These are phyloP conservation scores for Microtus ochrogaster DNA, from an alignment of 2,113 vertebrate species.

Conservation along the genomic window DNA sequence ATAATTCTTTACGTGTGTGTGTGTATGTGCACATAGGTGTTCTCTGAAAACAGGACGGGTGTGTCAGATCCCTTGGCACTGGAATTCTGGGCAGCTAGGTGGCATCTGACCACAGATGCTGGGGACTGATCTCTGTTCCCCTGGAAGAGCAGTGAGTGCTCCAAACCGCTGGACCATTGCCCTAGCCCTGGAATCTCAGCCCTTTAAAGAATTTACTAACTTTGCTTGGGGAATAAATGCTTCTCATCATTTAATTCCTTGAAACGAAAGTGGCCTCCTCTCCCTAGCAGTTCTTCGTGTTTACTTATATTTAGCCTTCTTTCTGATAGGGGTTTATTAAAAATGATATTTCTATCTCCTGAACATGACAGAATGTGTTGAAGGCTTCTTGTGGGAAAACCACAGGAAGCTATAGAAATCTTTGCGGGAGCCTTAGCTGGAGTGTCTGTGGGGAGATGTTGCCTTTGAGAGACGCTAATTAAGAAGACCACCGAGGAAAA, in stretches of 20 bases:
- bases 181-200: not conserved
- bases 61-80: not conserved
- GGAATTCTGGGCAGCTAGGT: not conserved
- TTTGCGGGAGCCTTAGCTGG: not conserved
- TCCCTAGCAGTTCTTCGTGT: conserved; percentile 13
- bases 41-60: not conserved
- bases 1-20: not conserved
- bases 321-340: conserved; percentile 50
- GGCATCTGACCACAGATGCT: not conserved
- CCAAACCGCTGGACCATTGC: no score
- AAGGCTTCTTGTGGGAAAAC: conserved; percentile 44
- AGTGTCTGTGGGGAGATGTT: conserved; percentile 38
- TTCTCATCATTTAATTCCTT: conserved; percentile 33
- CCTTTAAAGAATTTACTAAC: conserved; percentile 29
- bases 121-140: not conserved
- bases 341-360: conserved; percentile 59
- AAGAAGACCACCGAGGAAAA: not conserved
- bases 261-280: conserved; percentile 15
- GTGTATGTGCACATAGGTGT: not conserved
- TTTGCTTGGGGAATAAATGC: not conserved
- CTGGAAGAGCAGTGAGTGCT: not conserved
- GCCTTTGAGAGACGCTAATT: conserved; percentile 60
- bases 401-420: not conserved
- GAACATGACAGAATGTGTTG: conserved; percentile 63
- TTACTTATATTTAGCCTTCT: conserved; percentile 55